Evolutionary conservation across 2,797 vertebrate species (phyloP), one percentile per base, ranked within the genome.

Genomic region (Pseudomugil gertrudae): DNA sequence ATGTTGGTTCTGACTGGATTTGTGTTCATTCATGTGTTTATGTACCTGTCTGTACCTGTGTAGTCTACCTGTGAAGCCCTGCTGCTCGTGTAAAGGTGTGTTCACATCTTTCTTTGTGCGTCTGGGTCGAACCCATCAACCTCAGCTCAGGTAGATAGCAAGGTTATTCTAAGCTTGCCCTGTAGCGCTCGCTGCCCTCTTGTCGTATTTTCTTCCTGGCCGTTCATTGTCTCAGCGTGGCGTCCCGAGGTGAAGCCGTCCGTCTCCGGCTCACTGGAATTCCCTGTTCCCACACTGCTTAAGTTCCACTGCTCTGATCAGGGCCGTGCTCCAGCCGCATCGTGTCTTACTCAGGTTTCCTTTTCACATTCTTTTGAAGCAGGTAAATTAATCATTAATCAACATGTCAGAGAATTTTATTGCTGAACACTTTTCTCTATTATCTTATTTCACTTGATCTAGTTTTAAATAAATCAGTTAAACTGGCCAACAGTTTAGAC

Each of bases 271-370:
- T 66, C 27, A 3, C 72, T 87, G 83, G 87, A 90, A 88, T 79
- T 56, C 80, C 88, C 81, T 62, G 51, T 90, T 91, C 90, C 86
- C 90, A 91, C 90, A 82, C 69, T 65, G 80, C 81, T 91, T 66
- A 75, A 35, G 79, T 92, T 90, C 69, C 88, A 59, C 40, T 1
- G 45, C 50, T 63, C 71, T 13, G 57, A 74, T 64, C 78, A 9
- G 71, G 52, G 64, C 64, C 3, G 14, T 5, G 29, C 52, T n/a
- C 66, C 63, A 58, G 66, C 58, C 72, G 43, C 68, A 27, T 30
- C 35, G 58, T 2, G 40, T 72, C 73, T 57, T 27, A 71, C 87
- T 89, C 79, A 73, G 29, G 70, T 87, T 86, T 78, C 78, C 27
- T 29, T 30, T 57, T 1, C 53, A 14, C 56, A 32, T 62, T 77